Percentiles rank a stretch among this genome's conserved stretches.
Conservation (phyloP, 2,888 invertebrate species). For the Sabatieria punctata region DNA sequence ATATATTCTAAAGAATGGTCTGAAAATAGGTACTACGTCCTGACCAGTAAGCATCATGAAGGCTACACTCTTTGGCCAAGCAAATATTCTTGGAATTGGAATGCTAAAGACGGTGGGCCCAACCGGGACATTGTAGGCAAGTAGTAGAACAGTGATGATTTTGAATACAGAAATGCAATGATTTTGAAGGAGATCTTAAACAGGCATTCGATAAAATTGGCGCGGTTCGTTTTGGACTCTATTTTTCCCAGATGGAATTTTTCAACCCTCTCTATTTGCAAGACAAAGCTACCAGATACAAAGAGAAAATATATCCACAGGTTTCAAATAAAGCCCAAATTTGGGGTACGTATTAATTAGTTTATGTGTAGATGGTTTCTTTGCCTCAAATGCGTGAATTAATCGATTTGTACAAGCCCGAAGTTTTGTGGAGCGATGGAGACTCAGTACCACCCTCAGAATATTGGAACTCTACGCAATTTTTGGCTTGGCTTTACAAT, state of each 20-base stretch:
- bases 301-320: slow-evolving; percentile 48
- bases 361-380: slow-evolving; percentile 25
- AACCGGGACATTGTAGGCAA: slow-evolving; percentile 37
- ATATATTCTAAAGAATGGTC: no score
- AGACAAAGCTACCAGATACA: slow-evolving; percentile 45
- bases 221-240: slow-evolving; percentile 40
- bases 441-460: slow-evolving; percentile 19
- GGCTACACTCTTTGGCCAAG: slow-evolving; percentile 39
- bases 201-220: not conserved
- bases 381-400: slow-evolving; percentile 52
- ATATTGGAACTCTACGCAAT: slow-evolving; percentile 35
- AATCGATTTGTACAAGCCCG: slow-evolving; percentile 29
- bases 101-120: slow-evolving; percentile 37
- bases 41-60: slow-evolving; percentile 40
- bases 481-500: slow-evolving; percentile 38
- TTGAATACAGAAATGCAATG: no score
- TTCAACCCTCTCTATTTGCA: slow-evolving; percentile 34
- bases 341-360: no score
- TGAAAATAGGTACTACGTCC: slow-evolving; percentile 39
- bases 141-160: no score
- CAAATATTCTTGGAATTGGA: slow-evolving; percentile 38
- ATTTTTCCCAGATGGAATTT: slow-evolving; percentile 37
- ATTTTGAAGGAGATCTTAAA: slow-evolving; percentile 3
- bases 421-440: slow-evolving; percentile 34
- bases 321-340: no score